Conservation (phyloP, 2,797 vertebrate genomes). For the Dicrostonyx torquatus region DNA sequence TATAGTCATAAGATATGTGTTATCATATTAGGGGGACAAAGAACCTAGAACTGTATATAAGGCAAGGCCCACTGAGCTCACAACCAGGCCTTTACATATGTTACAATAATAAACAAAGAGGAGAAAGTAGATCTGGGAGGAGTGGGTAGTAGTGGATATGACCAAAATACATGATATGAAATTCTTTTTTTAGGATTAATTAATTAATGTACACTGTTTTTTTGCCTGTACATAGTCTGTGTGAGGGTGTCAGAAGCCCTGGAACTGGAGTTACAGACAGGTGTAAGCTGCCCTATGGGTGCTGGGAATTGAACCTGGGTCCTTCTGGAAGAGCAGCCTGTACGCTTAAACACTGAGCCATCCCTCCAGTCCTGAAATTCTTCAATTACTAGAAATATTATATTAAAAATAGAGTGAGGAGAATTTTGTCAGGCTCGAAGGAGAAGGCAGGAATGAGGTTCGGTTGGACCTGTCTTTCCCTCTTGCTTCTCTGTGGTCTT, state of each 20-base stretch:
- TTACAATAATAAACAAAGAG: neutral
- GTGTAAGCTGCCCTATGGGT: too few species aligned
- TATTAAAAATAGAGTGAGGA: neutral
- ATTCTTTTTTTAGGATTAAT: too few species aligned
- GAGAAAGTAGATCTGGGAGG: neutral
- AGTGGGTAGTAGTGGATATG: neutral
- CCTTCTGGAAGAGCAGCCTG: too few species aligned
- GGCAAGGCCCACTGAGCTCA: neutral
- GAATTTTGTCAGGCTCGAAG: neutral
- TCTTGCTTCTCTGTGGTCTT: neutral
- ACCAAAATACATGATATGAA: neutral
- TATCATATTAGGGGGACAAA: neutral
- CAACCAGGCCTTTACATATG: neutral
- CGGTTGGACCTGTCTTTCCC: neutral
- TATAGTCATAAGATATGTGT: neutral
- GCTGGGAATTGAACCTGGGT: too few species aligned
- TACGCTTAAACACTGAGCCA: too few species aligned
- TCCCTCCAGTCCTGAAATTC: neutral
- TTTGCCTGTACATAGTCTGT: too few species aligned
- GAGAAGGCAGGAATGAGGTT: neutral
- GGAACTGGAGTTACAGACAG: too few species aligned
- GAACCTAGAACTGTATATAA: neutral
- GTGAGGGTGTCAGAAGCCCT: too few species aligned
- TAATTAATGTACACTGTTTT: too few species aligned
- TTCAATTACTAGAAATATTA: neutral